Base-by-base conservation (phyloP, 2,797 vertebrate genomes). In the Glyptemys insculpta region DNA sequence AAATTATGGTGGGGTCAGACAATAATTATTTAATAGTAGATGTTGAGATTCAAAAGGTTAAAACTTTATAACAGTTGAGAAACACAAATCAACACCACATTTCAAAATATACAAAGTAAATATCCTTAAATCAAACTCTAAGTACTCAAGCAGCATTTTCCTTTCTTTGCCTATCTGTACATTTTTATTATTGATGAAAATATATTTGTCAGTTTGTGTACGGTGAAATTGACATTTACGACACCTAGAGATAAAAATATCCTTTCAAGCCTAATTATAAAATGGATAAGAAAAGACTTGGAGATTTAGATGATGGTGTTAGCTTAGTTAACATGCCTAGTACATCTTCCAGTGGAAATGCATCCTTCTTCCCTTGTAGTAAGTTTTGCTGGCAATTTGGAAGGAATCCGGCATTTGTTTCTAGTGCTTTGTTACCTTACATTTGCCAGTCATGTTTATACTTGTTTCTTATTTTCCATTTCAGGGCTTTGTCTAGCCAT, bases 401-500 rank as follows among this genome's bases (percentile, higher is more conserved):
- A 49, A 83, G 56, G 47, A 85, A 65, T 59, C 27, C 27, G 72
- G 1, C 3, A 0, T 62, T 81, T 62, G 27, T 88, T 2, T 83
- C 74, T 23, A 19, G 0, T 62, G 49, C 16, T 89, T 52, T 79
- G 27, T 23, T 34, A 44, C 44, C 21, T 72, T 68, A n/a, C 8
- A 18, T 68, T 72, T 72, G 37, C 68, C n/a, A 41, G 37, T 72
- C 29, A 1, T 6, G 16, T 53, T 96, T 59, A 89, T 47, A 15
- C 54, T 50, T n/a, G 1, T 53, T 12, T 95, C n/a, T 68, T 96
- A 54, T 57, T 44, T 76, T 97, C 31, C 96, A 1, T 97, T 97
- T 91, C 94, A 98, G 98, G 90, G 81, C 47, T 37, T 93, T 94
- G 87, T 23, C 29, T 97, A 97, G 80, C 85, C 83, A 83, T 97